phyloP scores from a whole-genome alignment of 2,113 vertebrate genomes.

The Campylomormyrus numenius region DNA sequence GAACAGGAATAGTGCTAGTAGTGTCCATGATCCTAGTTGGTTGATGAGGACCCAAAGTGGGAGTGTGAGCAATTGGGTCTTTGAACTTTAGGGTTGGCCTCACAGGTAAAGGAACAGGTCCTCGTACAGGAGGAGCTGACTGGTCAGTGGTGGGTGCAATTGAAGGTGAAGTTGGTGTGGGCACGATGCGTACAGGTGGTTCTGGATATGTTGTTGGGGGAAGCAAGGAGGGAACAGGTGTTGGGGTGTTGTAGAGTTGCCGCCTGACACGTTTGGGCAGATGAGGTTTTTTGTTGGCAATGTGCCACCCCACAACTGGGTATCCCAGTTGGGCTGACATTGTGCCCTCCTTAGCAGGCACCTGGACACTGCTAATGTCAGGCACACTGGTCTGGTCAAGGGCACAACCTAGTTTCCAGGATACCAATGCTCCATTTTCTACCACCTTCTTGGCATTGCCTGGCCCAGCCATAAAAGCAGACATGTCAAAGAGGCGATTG shows the following conservation, averaged over 20 bases:
- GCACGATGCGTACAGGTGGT: slow-evolving; percentile 78
- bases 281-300: slow-evolving; percentile 90
- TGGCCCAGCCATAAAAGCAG: slow-evolving; percentile 93
- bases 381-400: slow-evolving; percentile 82
- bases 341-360: slow-evolving; percentile 82
- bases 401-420: slow-evolving; percentile 89
- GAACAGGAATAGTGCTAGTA: slow-evolving; percentile 65
- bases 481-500: slow-evolving; percentile 95
- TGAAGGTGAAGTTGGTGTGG: slow-evolving; percentile 80
- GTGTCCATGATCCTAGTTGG: slow-evolving; percentile 80
- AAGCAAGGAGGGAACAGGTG: slow-evolving; percentile 76
- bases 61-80: slow-evolving; percentile 84
- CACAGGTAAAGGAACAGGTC: slow-evolving; percentile 78
- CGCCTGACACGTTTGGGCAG: slow-evolving; percentile 78
- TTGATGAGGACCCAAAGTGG: slow-evolving; percentile 75
- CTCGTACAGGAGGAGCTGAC: slow-evolving; percentile 72
- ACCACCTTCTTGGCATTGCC: slow-evolving; percentile 96
- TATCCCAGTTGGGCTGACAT: slow-evolving; percentile 88
- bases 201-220: slow-evolving; percentile 77
- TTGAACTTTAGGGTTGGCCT: slow-evolving; percentile 85
- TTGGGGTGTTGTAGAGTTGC: slow-evolving; percentile 87
- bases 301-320: slow-evolving; percentile 95
- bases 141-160: slow-evolving; percentile 80
- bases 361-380: slow-evolving; percentile 79
- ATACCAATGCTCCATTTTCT: slow-evolving; percentile 87